Conservation (phyloP, 2,113 vertebrate genomes). For the Anarhynchus alexandrinus region DNA sequence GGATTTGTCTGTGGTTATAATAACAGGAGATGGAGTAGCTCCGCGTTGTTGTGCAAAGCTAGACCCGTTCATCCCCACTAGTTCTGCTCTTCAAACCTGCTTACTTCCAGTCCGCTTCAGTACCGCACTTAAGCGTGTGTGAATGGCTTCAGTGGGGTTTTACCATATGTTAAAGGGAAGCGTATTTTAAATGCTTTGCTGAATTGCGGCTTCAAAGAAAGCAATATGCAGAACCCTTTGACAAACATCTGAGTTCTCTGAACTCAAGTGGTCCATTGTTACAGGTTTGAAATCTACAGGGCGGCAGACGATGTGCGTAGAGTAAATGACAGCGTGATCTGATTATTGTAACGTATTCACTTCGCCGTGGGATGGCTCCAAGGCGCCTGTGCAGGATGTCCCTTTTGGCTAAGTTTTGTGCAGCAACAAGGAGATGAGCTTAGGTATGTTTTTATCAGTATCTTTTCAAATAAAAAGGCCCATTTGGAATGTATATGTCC, state of each 20-base stretch:
- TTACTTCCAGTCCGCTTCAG: not conserved
- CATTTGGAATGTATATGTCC: not conserved
- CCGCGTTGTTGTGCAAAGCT: accelerated
- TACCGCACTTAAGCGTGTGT: accelerated
- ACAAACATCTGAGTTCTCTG: not conserved
- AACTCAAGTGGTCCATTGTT: not conserved
- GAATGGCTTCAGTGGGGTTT: not conserved
- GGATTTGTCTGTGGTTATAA: not conserved
- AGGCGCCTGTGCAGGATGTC: not conserved
- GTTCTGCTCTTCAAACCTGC: not conserved
- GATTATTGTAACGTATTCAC: not conserved
- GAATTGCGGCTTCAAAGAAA: not conserved
- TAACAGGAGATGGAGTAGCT: not conserved
- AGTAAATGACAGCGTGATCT: not conserved
- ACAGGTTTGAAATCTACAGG: not conserved
- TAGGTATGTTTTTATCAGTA: not conserved
- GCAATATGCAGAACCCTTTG: not conserved
- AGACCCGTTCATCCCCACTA: accelerated
- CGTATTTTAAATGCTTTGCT: not conserved
- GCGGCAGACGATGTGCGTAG: not conserved
- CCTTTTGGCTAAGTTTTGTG: accelerated
- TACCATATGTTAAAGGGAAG: not conserved
- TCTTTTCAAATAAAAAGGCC: not conserved
- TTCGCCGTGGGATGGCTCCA: not conserved
- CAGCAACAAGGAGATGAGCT: not conserved